These are phyloP conservation scores for Macrophya annulata DNA, from an alignment of 2,888 invertebrate species.

Conservation along the genomic window DNA sequence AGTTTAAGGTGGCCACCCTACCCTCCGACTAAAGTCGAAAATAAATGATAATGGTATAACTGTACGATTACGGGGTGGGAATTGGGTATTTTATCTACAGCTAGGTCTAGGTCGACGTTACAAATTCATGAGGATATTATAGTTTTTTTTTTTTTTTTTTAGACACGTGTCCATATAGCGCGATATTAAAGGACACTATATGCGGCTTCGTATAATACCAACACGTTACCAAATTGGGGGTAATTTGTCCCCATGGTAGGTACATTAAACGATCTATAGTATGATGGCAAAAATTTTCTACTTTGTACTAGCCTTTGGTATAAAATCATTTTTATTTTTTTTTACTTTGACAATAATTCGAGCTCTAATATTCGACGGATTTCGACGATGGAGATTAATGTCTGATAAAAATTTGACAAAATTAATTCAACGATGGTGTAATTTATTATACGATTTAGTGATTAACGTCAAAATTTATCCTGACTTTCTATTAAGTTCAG, in stretches of 20 bases:
- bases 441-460: neutral
- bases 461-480: neutral
- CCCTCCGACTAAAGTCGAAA: neutral
- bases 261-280: neutral
- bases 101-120: slow-evolving; percentile 9
- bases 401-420: neutral
- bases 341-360: neutral
- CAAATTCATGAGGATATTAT: slow-evolving; percentile 48
- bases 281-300: neutral
- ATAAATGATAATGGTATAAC: slow-evolving; percentile 20
- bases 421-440: neutral
- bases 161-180: slow-evolving; percentile 16
- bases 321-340: neutral
- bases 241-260: slow-evolving; percentile 36
- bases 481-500: neutral
- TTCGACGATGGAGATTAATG: neutral
- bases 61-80: slow-evolving; percentile 40
- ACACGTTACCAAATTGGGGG: slow-evolving; percentile 28
- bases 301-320: neutral
- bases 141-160: slow-evolving; percentile 41
- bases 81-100: neutral
- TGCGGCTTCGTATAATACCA: slow-evolving; percentile 6
- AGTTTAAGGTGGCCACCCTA: neutral
- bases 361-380: neutral
- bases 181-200: neutral